Conservation (phyloP, 1,140 invertebrate species). For the Meteorus sp. region DNA sequence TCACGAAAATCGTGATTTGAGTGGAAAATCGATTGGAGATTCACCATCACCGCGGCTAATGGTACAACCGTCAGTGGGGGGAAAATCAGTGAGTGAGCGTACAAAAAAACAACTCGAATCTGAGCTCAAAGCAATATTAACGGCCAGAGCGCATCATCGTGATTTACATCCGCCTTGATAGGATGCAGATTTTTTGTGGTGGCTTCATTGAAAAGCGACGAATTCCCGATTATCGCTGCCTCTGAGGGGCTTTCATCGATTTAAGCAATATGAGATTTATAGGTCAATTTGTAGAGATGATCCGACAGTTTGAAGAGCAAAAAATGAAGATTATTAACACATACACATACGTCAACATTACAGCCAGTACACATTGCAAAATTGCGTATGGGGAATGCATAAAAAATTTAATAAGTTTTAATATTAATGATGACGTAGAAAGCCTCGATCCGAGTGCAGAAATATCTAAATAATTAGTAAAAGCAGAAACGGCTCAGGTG, state of each 20-base stretch:
- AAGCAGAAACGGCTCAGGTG: not conserved
- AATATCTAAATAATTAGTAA: too few species aligned
- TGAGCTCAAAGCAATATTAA: constrained; percentile 55
- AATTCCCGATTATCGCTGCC: constrained; percentile 37
- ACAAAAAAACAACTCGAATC: constrained; percentile 57
- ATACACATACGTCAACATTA: constrained; percentile 1
- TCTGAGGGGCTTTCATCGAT: constrained; percentile 58
- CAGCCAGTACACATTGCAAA: not conserved
- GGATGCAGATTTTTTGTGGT: constrained; percentile 8
- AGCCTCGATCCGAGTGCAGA: constrained; percentile 22
- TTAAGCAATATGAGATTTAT: constrained; percentile 60
- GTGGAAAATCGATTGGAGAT: constrained; percentile 39
- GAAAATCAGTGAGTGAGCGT: constrained; percentile 50
- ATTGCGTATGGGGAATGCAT: too few species aligned
- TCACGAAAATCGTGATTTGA: constrained; percentile 50
- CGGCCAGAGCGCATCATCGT: constrained; percentile 55
- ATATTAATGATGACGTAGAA: constrained; percentile 18
- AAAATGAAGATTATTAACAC: constrained; percentile 13
- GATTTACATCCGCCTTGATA: constrained; percentile 58
- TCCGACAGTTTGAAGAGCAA: constrained; percentile 36
- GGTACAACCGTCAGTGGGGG: constrained; percentile 51
- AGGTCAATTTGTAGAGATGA: constrained; percentile 58
- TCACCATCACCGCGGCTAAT: constrained; percentile 47
- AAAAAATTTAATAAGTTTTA: too few species aligned
- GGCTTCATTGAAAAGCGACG: constrained; percentile 8